phyloP scores from a whole-genome alignment of 2,113 vertebrate species.

The Triplophysa dalaica region DNA sequence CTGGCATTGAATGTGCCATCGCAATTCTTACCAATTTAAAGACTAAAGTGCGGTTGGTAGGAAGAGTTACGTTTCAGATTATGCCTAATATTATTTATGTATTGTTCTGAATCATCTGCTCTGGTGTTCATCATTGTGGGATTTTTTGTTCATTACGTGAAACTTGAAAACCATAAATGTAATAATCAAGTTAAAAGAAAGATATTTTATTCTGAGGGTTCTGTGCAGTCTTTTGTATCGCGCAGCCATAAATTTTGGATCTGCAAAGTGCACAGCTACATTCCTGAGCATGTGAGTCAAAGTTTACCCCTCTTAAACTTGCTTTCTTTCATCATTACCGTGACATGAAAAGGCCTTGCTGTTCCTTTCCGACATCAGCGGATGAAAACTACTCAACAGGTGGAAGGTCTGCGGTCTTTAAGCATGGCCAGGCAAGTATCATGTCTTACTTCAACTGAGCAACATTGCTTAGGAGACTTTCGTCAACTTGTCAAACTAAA shows the following conservation, averaged over 20 bases:
- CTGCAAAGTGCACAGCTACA: conserved; percentile 9
- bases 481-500: conserved; percentile 6
- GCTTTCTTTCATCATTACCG: conserved; percentile 17
- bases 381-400: conserved; percentile 24
- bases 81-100: conserved; percentile 5
- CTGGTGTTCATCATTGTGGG: conserved; percentile 6
- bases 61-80: neutral
- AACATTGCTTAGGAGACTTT: conserved; percentile 30
- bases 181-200: conserved; percentile 3
- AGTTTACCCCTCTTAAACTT: conserved; percentile 10
- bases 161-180: neutral
- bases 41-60: neutral
- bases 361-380: neutral
- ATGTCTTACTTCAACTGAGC: conserved; percentile 35
- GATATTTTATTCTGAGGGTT: conserved; percentile 10
- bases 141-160: conserved; percentile 7
- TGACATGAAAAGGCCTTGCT: neutral
- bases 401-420: conserved; percentile 20
- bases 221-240: neutral
- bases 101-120: neutral
- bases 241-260: conserved; percentile 44
- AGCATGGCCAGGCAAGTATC: conserved; percentile 1
- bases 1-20: conserved; percentile 56
- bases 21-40: conserved; percentile 36
- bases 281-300: conserved; percentile 28